Percentiles rank a stretch among this genome's conserved stretches.
These are phyloP conservation scores for Gallinago solitaria DNA, from an alignment of 2,797 vertebrate genomes.

Conservation along the genomic window DNA sequence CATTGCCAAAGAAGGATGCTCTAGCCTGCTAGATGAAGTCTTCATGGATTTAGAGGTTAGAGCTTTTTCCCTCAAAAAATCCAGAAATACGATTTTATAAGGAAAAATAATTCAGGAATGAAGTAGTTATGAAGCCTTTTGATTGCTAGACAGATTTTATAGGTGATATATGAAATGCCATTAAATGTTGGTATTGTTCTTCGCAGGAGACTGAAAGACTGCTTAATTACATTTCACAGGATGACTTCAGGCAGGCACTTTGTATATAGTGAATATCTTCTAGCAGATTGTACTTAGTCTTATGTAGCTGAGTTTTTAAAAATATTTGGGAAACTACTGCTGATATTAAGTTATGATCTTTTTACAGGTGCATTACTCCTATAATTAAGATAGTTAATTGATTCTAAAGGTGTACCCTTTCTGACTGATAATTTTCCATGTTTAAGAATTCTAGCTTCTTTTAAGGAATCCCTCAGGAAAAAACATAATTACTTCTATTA, in stretches of 20 bases:
- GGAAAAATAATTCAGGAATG: background rate
- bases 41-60: constrained; percentile 95
- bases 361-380: background rate
- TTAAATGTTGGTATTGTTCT: background rate
- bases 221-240: background rate
- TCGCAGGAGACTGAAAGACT: background rate
- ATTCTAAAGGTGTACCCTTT: background rate
- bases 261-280: background rate
- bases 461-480: background rate
- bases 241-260: background rate
- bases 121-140: background rate
- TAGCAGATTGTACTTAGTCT: background rate
- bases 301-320: background rate
- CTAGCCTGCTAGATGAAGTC: constrained; percentile 93
- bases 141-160: background rate
- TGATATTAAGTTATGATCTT: background rate
- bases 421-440: background rate
- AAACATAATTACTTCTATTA: background rate
- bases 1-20: constrained; percentile 92
- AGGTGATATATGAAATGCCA: background rate
- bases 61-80: background rate
- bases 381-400: background rate
- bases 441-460: background rate
- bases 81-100: background rate
- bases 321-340: background rate